These are phyloP conservation scores for Antechinus stuartii DNA, from an alignment of 2,113 vertebrate genomes.

Conservation along the genomic window DNA sequence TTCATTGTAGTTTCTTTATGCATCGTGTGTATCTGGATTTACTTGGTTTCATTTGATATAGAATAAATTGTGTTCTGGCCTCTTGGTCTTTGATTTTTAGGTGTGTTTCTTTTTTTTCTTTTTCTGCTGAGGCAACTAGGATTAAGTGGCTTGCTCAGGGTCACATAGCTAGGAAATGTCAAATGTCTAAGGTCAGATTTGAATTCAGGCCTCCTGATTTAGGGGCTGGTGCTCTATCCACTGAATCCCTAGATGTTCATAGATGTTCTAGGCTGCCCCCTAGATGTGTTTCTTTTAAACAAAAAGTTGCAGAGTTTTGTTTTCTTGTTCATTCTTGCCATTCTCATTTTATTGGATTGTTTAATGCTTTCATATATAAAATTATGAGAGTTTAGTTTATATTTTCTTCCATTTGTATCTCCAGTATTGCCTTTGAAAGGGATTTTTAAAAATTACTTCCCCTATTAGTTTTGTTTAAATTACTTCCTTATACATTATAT, in stretches of 20 bases:
- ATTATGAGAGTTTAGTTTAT: background rate
- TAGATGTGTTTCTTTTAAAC: background rate
- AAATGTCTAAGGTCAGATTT: too few relatives aligned
- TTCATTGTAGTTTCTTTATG: background rate
- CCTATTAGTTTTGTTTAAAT: background rate
- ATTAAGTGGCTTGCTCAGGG: too few relatives aligned
- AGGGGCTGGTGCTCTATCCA: too few relatives aligned
- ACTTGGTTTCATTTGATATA: background rate
- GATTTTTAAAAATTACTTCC: too few relatives aligned
- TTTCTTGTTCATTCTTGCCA: background rate
- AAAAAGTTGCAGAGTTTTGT: background rate
- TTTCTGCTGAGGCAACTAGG: too few relatives aligned
- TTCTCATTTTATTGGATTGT: background rate
- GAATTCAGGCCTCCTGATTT: too few relatives aligned
- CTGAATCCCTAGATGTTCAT: too few relatives aligned
- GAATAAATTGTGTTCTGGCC: background rate
- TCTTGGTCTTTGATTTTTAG: background rate
- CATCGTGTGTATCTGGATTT: background rate
- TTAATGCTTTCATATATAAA: background rate
- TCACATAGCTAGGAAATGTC: too few relatives aligned
- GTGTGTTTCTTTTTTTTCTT: background rate
- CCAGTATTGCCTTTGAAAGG: background rate
- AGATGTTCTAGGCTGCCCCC: too few relatives aligned
- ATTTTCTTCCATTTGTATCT: background rate
- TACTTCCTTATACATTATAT: background rate